Evolutionary conservation across 2,113 vertebrate genomes (phyloP), one percentile per base, ranked within the genome.

Genomic region (Euleptes europaea): DNA sequence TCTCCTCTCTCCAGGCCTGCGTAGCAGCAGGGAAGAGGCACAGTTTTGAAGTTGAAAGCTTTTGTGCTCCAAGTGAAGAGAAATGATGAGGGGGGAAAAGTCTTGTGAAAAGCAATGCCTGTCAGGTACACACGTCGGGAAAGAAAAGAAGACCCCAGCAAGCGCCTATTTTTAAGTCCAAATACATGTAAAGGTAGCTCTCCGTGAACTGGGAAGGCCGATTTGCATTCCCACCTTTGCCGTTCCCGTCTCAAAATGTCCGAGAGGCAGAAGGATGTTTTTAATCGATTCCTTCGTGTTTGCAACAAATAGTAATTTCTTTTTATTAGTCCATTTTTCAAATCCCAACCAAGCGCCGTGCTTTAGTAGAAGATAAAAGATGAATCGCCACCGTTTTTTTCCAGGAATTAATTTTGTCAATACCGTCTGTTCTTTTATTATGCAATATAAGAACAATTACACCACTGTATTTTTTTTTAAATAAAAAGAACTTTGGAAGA

Each of bases 361-460:
- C 31, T 94, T 93, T 93, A 92, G 78, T 94, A 78, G 83, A 93
- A 95, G 88, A 95, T 91, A 94, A 94, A 95, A 91, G 74, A 31
- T 42, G 57, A 89, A 35, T 1, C 87, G 35, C 78, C 84, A 21
- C 77, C 67, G 51, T 86, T 93, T 86, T 94, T 92, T 88, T 57
- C 6, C 79, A 33, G 21, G 65, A 94, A 94, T 95, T 95, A 93
- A 94, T 95, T 94, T 95, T 94, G 86, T 93, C 94, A 94, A 92
- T 94, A 93, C 88, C 0, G 5, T 95, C 89, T 95, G 83, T 95
- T 94, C 88, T 92, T 96, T 96, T 96, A 95, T 94, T 94, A 93
- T 74, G 91, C 85, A 93, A 88, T 94, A 92, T 94, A 93, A 90
- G 88, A 89, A 94, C 92, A 96, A 95, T 96, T 94, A 95, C 95